Conservation (phyloP, 2,888 invertebrate genomes). For the Morpho helenor region DNA sequence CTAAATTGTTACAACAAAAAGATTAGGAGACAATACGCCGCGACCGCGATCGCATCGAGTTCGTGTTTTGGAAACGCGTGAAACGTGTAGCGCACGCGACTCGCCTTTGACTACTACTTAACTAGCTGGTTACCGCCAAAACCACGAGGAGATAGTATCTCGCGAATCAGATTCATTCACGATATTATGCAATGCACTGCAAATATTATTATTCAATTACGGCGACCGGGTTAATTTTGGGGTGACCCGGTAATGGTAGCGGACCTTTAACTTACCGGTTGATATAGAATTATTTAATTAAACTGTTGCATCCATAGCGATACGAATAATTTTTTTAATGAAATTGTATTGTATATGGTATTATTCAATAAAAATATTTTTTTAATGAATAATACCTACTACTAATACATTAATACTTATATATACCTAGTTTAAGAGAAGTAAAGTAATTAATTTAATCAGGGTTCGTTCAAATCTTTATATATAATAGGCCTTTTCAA, state of each 20-base stretch:
- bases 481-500: no score
- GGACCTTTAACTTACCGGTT: background rate
- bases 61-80: slow-evolving; percentile 49
- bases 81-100: slow-evolving; percentile 69
- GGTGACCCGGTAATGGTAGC: slow-evolving; percentile 15
- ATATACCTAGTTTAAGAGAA: no score
- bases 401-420: no score
- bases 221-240: slow-evolving; percentile 40
- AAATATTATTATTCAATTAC: slow-evolving; percentile 46
- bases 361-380: no score
- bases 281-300: no score
- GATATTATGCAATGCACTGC: slow-evolving; percentile 55
- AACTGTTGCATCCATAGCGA: no score
- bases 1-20: slow-evolving; percentile 54
- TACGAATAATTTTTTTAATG: no score
- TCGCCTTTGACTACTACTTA: slow-evolving; percentile 57
- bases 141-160: slow-evolving; percentile 53
- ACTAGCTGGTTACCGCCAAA: slow-evolving; percentile 70
- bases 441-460: no score
- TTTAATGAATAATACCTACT: no score
- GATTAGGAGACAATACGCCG: slow-evolving; percentile 68
- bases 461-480: no score
- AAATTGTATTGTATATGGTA: no score
- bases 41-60: slow-evolving; percentile 67
- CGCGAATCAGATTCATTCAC: slow-evolving; percentile 58